A percentile compares a stretch with the other conserved stretches of the same genome.
phyloP scores from a whole-genome alignment of 2,113 vertebrate genomes.

The Tragelaphus buxtoni region DNA sequence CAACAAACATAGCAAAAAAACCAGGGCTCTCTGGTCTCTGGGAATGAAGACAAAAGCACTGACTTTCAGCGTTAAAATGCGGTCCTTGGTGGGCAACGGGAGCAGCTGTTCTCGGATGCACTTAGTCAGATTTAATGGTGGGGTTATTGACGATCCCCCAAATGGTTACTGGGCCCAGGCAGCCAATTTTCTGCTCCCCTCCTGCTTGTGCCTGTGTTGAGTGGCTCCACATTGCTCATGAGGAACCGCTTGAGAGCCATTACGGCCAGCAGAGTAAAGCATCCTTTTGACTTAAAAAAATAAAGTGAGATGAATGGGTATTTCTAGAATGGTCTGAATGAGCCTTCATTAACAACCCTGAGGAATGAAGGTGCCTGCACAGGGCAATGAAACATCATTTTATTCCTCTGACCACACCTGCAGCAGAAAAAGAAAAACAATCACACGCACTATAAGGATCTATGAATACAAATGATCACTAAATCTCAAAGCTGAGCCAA shows the following conservation, averaged over 20 bases:
- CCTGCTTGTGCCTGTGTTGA: neutral
- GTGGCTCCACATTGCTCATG: conserved; percentile 40
- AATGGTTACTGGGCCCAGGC: conserved; percentile 22
- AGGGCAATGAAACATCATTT: neutral
- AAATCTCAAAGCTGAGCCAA: neutral
- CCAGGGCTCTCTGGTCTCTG: neutral
- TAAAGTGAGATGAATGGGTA: conserved; percentile 40
- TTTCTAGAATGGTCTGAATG: conserved; percentile 35
- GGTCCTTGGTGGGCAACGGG: neutral
- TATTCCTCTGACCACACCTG: neutral
- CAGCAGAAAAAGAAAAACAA: neutral
- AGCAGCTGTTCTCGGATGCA: neutral
- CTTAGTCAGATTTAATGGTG: conserved; percentile 9
- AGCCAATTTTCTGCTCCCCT: conserved; percentile 40
- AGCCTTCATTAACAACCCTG: conserved; percentile 24
- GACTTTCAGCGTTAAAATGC: neutral
- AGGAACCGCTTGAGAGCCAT: conserved; percentile 41
- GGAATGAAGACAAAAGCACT: neutral
- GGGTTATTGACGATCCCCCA: conserved; percentile 14
- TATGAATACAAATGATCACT: neutral
- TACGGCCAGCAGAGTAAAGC: neutral
- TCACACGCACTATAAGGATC: neutral
- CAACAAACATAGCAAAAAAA: neutral
- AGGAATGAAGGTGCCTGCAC: neutral
- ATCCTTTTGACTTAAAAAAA: conserved; percentile 29